Base-by-base conservation (phyloP, 2,797 vertebrate species). In the Remorina albescens region DNA sequence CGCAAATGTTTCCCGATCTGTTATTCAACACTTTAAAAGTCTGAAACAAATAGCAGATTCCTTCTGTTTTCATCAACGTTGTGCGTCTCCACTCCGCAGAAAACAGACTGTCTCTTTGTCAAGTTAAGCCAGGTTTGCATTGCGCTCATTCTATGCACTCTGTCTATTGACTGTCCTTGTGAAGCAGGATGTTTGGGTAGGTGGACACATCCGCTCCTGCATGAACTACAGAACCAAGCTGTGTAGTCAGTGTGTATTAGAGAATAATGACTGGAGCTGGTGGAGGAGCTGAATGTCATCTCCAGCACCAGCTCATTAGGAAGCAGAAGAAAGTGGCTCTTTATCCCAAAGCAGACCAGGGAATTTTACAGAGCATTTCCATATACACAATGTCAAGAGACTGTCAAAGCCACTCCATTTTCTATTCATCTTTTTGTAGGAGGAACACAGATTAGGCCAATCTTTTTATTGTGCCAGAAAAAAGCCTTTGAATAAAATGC, bases 301-400 rank as follows among this genome's bases (percentile, higher is more conserved):
- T 81, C 37, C 65, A 76, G 75, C 49, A 65, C 69, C 64, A 77
- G 83, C 84, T 90, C 86, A 86, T 86, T 87, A 86, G 54, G 23
- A 71, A 30, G 47, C 18, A 76, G 69, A 77, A 59, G 47, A 79
- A 69, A 74, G 56, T 13, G 66, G 63, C 51, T 66, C 67, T 61
- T 70, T 62, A 75, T 77, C 58, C 62, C 30, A 12, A 32, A 80
- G 66, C 55, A 32, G 41, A 77, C 44, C 15, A 8, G 58, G 50
- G 59, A 34, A 32, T 53, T 59, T 32, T 44, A 72, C 66, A 64
- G 8, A 73, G 28, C 30, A 75, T 74, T 55, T 76, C 50, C n/a
- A n/a, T n/a, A n/a, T n/a, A n/a, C n/a, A n/a, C n/a, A 55, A 66
- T 15, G 61, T 66, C 56, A 39, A 70, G 86, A 80, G 73, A 75